Conservation (phyloP, 2,888 invertebrate genomes). For the Tinea semifulvella region DNA sequence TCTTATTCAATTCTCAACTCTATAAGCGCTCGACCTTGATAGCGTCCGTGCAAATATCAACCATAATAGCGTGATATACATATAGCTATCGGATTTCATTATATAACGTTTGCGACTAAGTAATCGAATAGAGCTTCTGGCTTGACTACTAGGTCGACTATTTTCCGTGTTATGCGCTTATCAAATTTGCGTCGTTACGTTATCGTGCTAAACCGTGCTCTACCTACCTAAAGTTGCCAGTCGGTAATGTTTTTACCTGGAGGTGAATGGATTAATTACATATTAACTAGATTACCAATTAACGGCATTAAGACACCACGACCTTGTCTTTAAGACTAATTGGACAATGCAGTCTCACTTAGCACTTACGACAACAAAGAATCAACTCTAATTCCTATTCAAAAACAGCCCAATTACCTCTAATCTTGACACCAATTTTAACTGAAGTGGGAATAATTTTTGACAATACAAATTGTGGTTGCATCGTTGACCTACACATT, state of each 20-base stretch:
- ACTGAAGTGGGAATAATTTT: slow-evolving; percentile 40
- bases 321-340: slow-evolving; percentile 38
- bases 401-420: slow-evolving; percentile 35
- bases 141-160: too few relatives aligned
- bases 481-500: too few relatives aligned
- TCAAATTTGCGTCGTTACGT: too few relatives aligned
- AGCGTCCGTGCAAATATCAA: too few relatives aligned
- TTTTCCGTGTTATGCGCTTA: too few relatives aligned
- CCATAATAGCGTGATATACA: too few relatives aligned
- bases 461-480: slow-evolving; percentile 19
- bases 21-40: too few relatives aligned
- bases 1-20: too few relatives aligned
- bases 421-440: slow-evolving; percentile 54
- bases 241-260: neutral
- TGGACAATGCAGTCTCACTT: slow-evolving; percentile 33
- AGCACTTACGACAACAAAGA: slow-evolving; percentile 29
- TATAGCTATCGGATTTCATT: too few relatives aligned
- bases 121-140: too few relatives aligned
- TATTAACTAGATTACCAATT: slow-evolving; percentile 33
- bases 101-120: too few relatives aligned
- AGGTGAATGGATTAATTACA: neutral
- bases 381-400: slow-evolving; percentile 39
- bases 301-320: slow-evolving; percentile 35
- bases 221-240: neutral
- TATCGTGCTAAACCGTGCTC: too few relatives aligned